Percentiles rank a stretch among this genome's conserved stretches.
Evolutionary conservation across 2,888 invertebrate genomes (phyloP).

Genomic region (Tortrix viridana): DNA sequence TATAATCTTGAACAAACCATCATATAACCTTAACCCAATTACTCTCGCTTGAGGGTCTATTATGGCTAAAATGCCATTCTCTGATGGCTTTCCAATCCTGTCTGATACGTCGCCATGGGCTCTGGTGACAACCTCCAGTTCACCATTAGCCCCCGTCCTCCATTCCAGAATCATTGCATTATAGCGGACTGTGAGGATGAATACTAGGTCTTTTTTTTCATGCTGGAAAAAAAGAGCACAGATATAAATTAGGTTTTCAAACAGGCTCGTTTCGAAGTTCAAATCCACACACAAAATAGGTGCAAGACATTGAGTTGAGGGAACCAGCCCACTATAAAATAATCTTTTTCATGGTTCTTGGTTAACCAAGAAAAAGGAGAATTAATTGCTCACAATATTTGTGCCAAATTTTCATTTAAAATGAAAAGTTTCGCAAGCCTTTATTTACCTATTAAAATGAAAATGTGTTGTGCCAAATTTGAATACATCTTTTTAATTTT

Average conservation of each 20-base stretch:
- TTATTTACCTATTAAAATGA: no score
- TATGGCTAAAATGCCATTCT: conserved; percentile 97
- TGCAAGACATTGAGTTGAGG: no score
- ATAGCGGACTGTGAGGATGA: conserved; percentile 96
- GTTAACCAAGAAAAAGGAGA: no score
- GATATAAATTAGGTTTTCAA: background rate
- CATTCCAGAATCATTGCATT: conserved; percentile 99
- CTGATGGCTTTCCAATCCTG: conserved; percentile 96
- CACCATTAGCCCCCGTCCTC: conserved; percentile 87
- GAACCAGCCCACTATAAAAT: no score
- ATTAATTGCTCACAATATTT: no score
- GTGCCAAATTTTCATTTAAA: no score
- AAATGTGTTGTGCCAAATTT: no score
- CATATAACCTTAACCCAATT: conserved; percentile 97
- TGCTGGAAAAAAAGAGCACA: conserved; percentile 85
- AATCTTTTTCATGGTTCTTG: no score
- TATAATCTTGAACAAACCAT: conserved; percentile 98
- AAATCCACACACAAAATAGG: no score
- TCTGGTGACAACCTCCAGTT: conserved; percentile 96
- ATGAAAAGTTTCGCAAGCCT: no score
- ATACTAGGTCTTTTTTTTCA: conserved; percentile 95
- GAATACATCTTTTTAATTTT: no score
- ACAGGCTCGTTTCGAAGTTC: no score
- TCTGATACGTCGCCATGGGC: conserved; percentile 99
- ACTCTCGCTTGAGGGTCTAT: conserved; percentile 98